Base-by-base conservation (phyloP, 2,797 vertebrate species). In the Gouania willdenowi region DNA sequence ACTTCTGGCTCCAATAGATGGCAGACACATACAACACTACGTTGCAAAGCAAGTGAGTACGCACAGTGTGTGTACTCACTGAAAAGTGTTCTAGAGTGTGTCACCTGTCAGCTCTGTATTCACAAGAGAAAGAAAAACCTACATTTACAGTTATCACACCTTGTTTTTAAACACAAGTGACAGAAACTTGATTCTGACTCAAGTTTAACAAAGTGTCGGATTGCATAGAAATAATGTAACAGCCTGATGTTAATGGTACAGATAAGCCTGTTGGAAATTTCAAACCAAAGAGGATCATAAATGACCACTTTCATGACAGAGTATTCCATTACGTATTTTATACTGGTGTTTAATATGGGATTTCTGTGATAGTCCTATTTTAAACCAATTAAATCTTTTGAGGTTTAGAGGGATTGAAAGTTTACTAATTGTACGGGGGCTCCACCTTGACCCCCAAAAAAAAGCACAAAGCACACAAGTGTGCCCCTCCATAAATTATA, bases 1-100 rank as follows among this genome's bases (percentile, higher is more conserved):
- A 84, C 79, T 14, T 45, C 24, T 10, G 39, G 82, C 70, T 51
- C 89, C 89, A 90, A 88, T 73, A 91, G 89, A 86, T 88, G 89
- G 89, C 89, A 90, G 84, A 79, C 82, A 86, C 60, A 86, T 82
- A 83, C 87, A 77, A 55, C 47, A 33, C 52, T 80, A 68, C 28
- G 6, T 31, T 58, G 46, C 43, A 44, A 36, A 43, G 39, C 29
- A 23, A 30, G 22, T 18, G 44, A n/a, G n/a, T n/a, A n/a, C n/a
- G n/a, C n/a, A n/a, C n/a, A n/a, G n/a, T n/a, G n/a, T n/a, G n/a
- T n/a, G n/a, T n/a, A n/a, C n/a, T n/a, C n/a, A n/a, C n/a, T n/a
- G n/a, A n/a, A n/a, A n/a, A n/a, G n/a, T n/a, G n/a, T n/a, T n/a
- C n/a, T n/a, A n/a, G n/a, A n/a, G n/a, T n/a, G n/a, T n/a, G n/a